Percentiles rank a stretch among this genome's conserved stretches.
phyloP scores from a whole-genome alignment of 1,140 invertebrate genomes.

The Macrobrachium nipponense region DNA sequence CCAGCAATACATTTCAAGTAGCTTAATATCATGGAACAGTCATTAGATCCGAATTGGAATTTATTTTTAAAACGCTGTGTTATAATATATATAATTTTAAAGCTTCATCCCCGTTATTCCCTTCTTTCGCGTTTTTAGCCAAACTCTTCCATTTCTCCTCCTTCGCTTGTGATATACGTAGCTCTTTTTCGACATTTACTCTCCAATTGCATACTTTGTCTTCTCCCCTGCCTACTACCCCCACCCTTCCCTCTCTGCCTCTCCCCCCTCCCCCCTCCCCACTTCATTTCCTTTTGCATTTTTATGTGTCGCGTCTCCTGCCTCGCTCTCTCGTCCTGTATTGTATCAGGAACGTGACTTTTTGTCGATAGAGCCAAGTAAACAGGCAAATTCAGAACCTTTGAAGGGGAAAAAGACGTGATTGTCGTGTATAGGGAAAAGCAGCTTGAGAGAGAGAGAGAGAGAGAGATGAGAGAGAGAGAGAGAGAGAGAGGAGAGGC shows the following conservation, averaged over 20 bases:
- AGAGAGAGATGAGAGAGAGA: background rate
- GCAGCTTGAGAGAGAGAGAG: background rate
- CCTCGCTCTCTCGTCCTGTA: background rate
- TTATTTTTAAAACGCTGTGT: no score
- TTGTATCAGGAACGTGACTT: conserved; percentile 50
- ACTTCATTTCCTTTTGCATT: background rate
- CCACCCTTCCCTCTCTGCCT: background rate
- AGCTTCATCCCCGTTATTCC: no score
- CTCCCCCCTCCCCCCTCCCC: background rate
- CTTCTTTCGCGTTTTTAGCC: no score
- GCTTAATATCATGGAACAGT: no score
- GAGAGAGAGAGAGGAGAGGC: background rate
- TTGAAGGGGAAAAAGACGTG: background rate
- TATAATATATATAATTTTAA: no score
- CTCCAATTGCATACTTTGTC: no score
- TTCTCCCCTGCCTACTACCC: no score
- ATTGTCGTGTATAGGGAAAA: background rate
- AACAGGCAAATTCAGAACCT: conserved; percentile 31
- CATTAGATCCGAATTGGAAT: no score
- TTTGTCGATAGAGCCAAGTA: conserved; percentile 47
- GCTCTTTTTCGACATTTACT: no score
- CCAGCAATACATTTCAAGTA: no score
- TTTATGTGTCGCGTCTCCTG: background rate
- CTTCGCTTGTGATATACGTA: no score
- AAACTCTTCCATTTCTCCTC: no score